Percentiles rank a stretch among this genome's conserved stretches.
Evolutionary conservation across 2,888 invertebrate species (phyloP).

Genomic region (Drosophila setosimentum): DNA sequence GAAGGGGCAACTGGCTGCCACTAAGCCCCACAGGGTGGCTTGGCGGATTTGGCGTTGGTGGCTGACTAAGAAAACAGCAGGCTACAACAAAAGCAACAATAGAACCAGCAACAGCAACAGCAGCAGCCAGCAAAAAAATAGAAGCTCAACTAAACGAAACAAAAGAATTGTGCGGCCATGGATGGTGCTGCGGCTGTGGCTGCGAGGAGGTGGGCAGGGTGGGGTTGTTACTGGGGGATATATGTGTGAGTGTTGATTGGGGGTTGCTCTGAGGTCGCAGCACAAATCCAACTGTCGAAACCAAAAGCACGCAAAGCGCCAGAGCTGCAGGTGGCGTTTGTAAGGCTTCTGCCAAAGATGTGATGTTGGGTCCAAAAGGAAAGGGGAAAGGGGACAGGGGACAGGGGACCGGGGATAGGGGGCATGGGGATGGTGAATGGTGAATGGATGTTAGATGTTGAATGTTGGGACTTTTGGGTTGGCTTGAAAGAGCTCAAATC

Average conservation of each 20-base stretch:
- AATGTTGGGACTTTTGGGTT: slow-evolving; percentile 17
- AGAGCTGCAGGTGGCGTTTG: slow-evolving; percentile 79
- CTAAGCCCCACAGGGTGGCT: slow-evolving; percentile 71
- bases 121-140: slow-evolving; percentile 46
- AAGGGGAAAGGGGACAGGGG: neutral
- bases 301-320: slow-evolving; percentile 80
- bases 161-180: slow-evolving; percentile 66
- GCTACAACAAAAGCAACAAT: slow-evolving; percentile 28
- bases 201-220: neutral
- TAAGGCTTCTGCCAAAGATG: slow-evolving; percentile 45
- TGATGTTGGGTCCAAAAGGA: neutral
- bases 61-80: slow-evolving; percentile 78
- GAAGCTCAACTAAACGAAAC: slow-evolving; percentile 63
- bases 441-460: slow-evolving; percentile 1
- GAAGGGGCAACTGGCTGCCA: slow-evolving; percentile 26
- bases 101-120: slow-evolving; percentile 5
- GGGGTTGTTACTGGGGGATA: slow-evolving; percentile 3
- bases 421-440: neutral
- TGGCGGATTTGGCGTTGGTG: slow-evolving; percentile 77
- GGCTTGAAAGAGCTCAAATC: slow-evolving; percentile 52
- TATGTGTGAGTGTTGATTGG: slow-evolving; percentile 39
- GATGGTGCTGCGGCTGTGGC: slow-evolving; percentile 43
- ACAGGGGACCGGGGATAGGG: too few species aligned
- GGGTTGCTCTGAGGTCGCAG: slow-evolving; percentile 72
- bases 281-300: slow-evolving; percentile 83